phyloP scores from a whole-genome alignment of 2,797 vertebrate genomes.

The Sphenodon punctatus region DNA sequence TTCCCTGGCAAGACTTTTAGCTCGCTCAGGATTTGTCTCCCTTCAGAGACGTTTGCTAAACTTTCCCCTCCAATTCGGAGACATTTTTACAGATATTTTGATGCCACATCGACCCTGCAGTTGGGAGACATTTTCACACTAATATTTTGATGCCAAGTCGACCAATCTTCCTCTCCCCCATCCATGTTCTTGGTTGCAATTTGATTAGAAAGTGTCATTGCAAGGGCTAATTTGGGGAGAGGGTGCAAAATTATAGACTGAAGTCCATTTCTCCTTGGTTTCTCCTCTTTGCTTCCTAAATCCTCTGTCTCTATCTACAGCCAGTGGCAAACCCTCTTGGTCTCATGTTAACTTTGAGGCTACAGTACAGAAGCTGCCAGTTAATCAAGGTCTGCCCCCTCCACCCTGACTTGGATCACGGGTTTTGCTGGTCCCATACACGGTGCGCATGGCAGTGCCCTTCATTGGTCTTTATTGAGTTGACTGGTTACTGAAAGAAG shows the following conservation, averaged over 20 bases:
- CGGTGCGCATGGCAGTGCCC: neutral
- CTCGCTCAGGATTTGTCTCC: neutral
- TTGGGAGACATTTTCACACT: neutral
- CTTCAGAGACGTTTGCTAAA: accelerated
- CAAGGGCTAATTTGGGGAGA: neutral
- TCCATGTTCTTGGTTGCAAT: neutral
- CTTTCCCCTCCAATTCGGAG: accelerated
- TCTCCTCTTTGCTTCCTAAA: neutral
- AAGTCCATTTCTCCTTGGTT: neutral
- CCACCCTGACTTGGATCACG: conserved; percentile 48
- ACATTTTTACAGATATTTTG: too few relatives aligned
- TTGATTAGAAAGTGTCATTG: neutral
- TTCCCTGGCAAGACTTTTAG: neutral
- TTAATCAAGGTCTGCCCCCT: conserved; percentile 31
- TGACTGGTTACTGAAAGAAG: conserved; percentile 33
- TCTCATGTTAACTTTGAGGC: neutral
- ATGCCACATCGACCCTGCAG: too few relatives aligned
- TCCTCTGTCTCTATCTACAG: neutral
- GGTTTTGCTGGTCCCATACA: conserved; percentile 18
- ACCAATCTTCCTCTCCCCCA: accelerated
- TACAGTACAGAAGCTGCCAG: conserved; percentile 26
- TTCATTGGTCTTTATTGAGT: conserved; percentile 23
- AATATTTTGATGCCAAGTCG: accelerated
- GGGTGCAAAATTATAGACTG: neutral
- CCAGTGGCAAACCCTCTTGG: neutral